Evolutionary conservation across 2,113 vertebrate species (phyloP).

Genomic region (Benitochromis conjunctus): DNA sequence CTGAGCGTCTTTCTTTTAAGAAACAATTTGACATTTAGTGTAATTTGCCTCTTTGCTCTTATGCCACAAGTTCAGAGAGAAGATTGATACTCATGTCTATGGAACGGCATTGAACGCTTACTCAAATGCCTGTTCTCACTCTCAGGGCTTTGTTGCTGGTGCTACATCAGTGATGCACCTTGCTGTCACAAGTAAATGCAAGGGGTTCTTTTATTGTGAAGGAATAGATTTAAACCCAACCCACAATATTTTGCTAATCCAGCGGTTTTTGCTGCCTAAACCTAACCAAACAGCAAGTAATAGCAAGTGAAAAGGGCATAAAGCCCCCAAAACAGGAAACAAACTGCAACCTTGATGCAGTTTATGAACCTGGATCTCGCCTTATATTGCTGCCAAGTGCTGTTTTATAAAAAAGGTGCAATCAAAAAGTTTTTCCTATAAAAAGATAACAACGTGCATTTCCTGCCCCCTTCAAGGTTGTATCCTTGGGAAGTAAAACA

Average conservation of each 20-base stretch:
- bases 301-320: not conserved
- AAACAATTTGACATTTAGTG: not conserved
- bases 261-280: not conserved
- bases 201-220: not conserved
- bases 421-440: not conserved
- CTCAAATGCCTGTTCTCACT: not conserved
- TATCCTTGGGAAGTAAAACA: not conserved
- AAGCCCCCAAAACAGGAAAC: not conserved
- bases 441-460: not conserved
- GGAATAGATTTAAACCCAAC: not conserved
- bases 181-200: not conserved
- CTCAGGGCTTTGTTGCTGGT: not conserved
- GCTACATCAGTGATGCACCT: not conserved
- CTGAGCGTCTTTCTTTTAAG: not conserved
- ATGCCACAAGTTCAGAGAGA: not conserved
- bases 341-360: not conserved
- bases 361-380: not conserved
- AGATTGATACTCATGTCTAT: not conserved
- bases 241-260: not conserved
- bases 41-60: not conserved
- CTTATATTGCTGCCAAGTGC: not conserved
- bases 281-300: not conserved
- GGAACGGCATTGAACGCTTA: not conserved
- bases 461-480: not conserved
- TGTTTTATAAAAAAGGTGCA: not conserved